Evolutionary conservation across 2,113 vertebrate species (phyloP).

Genomic region (rabbit (Oryctolagus cuniculus)): DNA sequence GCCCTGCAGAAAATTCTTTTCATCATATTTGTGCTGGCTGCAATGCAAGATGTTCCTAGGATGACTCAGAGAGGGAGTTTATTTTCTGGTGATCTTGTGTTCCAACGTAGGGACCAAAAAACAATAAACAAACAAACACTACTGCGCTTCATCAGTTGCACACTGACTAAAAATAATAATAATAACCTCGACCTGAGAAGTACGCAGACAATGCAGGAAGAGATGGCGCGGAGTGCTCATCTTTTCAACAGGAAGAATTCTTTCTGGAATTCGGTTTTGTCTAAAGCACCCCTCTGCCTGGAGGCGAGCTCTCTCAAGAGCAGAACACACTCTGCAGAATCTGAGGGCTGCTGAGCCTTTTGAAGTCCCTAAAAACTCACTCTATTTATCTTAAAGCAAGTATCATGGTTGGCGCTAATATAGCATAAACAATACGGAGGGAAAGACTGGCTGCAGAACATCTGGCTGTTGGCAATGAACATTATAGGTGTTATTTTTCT

Average conservation of each 20-base stretch:
- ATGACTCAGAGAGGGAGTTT: conserved; percentile 74
- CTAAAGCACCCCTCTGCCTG: conserved; percentile 51
- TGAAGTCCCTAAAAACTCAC: conserved; percentile 54
- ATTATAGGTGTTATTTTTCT: conserved; percentile 47
- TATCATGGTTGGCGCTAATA: conserved; percentile 11
- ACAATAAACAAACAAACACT: conserved; percentile 67
- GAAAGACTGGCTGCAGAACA: conserved; percentile 27
- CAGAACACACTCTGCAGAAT: conserved; percentile 26
- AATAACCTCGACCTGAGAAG: background rate
- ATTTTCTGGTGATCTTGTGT: conserved; percentile 56
- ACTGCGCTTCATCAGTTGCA: conserved; percentile 66
- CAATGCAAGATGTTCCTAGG: conserved; percentile 57
- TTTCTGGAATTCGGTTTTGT: conserved; percentile 68
- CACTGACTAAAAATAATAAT: conserved; percentile 32
- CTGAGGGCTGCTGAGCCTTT: conserved; percentile 6
- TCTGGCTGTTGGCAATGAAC: conserved; percentile 40
- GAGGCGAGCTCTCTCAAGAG: conserved; percentile 34
- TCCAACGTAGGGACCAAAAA: conserved; percentile 60
- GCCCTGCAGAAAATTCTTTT: conserved; percentile 58
- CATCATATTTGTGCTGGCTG: conserved; percentile 71
- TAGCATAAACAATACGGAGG: conserved; percentile 34
- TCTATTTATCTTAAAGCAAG: conserved; percentile 58
- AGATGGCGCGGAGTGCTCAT: background rate
- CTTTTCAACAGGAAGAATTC: conserved; percentile 58
- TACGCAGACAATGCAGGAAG: background rate